These are phyloP conservation scores for Agrilus cyanescens DNA, from an alignment of 2,888 invertebrate species.

Conservation along the genomic window DNA sequence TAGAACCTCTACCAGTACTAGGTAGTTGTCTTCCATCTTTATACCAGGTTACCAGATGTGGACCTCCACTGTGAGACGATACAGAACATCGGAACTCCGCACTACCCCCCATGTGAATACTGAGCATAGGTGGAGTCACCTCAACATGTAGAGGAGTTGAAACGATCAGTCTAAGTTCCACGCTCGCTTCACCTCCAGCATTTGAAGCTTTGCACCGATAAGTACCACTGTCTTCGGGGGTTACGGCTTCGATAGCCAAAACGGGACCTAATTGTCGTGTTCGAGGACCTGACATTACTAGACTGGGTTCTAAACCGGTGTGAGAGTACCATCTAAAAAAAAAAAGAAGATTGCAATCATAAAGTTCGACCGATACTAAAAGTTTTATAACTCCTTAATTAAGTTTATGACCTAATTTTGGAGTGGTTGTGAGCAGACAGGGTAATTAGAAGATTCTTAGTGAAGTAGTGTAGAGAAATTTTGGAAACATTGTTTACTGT, in stretches of 20 bases:
- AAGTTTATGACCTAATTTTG: no score
- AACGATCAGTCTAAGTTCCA: slow-evolving; percentile 53
- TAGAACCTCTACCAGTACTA: slow-evolving; percentile 50
- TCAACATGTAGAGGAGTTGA: slow-evolving; percentile 55
- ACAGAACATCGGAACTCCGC: slow-evolving; percentile 58
- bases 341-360: neutral
- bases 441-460: no score
- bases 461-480: no score
- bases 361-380: no score
- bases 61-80: slow-evolving; percentile 41
- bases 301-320: slow-evolving; percentile 50
- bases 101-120: slow-evolving; percentile 62
- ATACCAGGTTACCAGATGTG: slow-evolving; percentile 40
- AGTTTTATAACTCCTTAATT: no score
- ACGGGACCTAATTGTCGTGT: slow-evolving; percentile 56
- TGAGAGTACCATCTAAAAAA: slow-evolving; percentile 54
- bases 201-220: slow-evolving; percentile 60
- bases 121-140: slow-evolving; percentile 51
- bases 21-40: slow-evolving; percentile 57
- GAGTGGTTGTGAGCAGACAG: no score
- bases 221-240: slow-evolving; percentile 53
- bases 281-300: slow-evolving; percentile 51
- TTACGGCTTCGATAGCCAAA: slow-evolving; percentile 57
- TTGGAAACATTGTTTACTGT: no score
- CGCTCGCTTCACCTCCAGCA: slow-evolving; percentile 57